phyloP scores from a whole-genome alignment of 1,140 invertebrate genomes.

The Brevipalpus yothersi region DNA sequence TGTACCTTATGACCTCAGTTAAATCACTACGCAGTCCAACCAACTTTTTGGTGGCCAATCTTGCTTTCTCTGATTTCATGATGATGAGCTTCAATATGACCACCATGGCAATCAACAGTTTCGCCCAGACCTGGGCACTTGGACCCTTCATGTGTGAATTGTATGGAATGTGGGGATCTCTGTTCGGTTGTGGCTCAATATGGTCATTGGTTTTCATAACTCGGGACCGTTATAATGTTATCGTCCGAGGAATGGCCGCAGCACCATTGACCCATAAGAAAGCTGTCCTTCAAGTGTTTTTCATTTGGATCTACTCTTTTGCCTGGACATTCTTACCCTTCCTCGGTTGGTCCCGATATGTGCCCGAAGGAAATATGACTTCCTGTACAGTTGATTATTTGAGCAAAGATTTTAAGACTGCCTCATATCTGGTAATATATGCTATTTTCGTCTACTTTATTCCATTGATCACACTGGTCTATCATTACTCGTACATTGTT shows the following conservation, averaged over 20 bases:
- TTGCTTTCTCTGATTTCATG: conserved; percentile 60
- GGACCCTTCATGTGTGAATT: conserved; percentile 44
- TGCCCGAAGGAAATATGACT: conserved; percentile 64
- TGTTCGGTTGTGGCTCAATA: conserved; percentile 52
- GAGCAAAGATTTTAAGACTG: conserved; percentile 28
- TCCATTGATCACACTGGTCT: conserved; percentile 43
- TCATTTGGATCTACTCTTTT: conserved; percentile 38
- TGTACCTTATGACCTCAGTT: conserved; percentile 54
- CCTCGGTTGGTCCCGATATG: conserved; percentile 48
- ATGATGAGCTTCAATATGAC: conserved; percentile 61
- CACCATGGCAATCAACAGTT: conserved; percentile 52
- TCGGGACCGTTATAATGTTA: conserved; percentile 57
- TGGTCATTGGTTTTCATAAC: conserved; percentile 59
- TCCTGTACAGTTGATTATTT: conserved; percentile 62
- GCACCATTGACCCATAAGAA: conserved; percentile 39
- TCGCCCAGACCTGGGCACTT: conserved; percentile 58
- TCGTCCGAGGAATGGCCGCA: conserved; percentile 46
- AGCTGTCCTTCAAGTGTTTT: conserved; percentile 36
- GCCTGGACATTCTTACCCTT: conserved; percentile 42
- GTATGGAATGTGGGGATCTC: conserved; percentile 46
- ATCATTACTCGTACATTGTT: conserved; percentile 51
- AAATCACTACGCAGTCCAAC: conserved; percentile 51
- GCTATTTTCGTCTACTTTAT: conserved; percentile 40
- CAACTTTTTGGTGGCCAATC: conserved; percentile 55
- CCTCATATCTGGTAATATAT: conserved; percentile 42